Evolutionary conservation across 2,888 invertebrate genomes (phyloP).

Genomic region (Halictus ligatus): DNA sequence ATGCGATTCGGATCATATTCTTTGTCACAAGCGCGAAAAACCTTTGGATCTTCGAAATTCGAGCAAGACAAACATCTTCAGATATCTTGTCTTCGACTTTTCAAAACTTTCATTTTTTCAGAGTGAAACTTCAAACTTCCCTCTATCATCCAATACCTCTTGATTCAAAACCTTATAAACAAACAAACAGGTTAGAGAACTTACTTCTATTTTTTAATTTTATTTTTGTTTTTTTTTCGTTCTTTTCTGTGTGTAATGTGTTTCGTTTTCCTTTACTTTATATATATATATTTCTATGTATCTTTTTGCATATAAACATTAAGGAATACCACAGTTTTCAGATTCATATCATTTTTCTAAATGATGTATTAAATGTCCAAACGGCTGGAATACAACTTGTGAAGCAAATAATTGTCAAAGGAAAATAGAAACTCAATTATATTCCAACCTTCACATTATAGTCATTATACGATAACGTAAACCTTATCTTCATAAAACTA

Average conservation of each 20-base stretch:
- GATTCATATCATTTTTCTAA: slow-evolving; percentile 63
- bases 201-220: slow-evolving; percentile 77
- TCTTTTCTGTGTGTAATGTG: slow-evolving; percentile 51
- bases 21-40: slow-evolving; percentile 84
- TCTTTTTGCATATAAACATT: slow-evolving; percentile 71
- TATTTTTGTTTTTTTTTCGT: slow-evolving; percentile 67
- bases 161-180: slow-evolving; percentile 94
- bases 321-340: slow-evolving; percentile 73
- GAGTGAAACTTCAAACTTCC: slow-evolving; percentile 84
- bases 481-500: slow-evolving; percentile 76
- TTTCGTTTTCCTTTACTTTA: slow-evolving; percentile 50
- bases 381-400: slow-evolving; percentile 78
- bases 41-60: slow-evolving; percentile 82
- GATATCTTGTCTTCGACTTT: slow-evolving; percentile 83
- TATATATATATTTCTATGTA: slow-evolving; percentile 41
- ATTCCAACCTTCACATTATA: slow-evolving; percentile 82
- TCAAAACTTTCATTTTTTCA: slow-evolving; percentile 83
- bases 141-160: slow-evolving; percentile 92
- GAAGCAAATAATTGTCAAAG: slow-evolving; percentile 59
- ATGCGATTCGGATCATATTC: slow-evolving; percentile 84
- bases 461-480: slow-evolving; percentile 71
- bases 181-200: slow-evolving; percentile 88
- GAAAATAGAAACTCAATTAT: slow-evolving; percentile 67
- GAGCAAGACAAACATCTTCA: slow-evolving; percentile 82
- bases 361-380: slow-evolving; percentile 61